Evolutionary conservation across 2,797 vertebrate species (phyloP).

Genomic region (Anomalospiza imberbis): DNA sequence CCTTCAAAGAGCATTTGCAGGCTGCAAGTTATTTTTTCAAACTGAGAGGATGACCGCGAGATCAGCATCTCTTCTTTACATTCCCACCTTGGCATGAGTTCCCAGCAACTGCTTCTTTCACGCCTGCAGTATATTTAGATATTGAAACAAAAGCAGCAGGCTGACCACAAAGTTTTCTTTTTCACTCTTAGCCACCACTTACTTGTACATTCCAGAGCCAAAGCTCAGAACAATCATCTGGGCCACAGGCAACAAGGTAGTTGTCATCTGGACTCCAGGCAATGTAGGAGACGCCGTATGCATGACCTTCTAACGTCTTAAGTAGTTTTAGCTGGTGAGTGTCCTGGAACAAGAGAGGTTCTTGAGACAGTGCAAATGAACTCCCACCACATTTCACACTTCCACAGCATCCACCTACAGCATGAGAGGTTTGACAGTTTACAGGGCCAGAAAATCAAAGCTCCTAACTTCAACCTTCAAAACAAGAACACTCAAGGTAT

Average conservation of each 20-base stretch:
- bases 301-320: constrained; percentile 95
- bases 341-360: constrained; percentile 77
- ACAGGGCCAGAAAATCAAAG: neutral
- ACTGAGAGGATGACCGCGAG: fast-evolving
- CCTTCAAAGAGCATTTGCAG: neutral
- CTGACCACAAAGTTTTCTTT: neutral
- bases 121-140: fast-evolving
- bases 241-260: constrained; percentile 96
- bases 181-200: constrained; percentile 42
- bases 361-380: neutral
- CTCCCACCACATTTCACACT: neutral
- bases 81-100: neutral
- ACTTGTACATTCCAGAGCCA: constrained; percentile 99
- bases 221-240: constrained; percentile 98
- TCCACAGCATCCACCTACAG: neutral
- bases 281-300: constrained; percentile 95
- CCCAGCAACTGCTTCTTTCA: neutral
- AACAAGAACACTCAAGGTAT: neutral
- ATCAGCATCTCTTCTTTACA: neutral
- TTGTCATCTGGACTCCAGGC: constrained; percentile 98
- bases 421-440: neutral
- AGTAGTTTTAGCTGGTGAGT: constrained; percentile 94
- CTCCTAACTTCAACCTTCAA: neutral
- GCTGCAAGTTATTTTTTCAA: neutral
- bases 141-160: neutral